phyloP scores from a whole-genome alignment of 2,113 vertebrate genomes.

The Sterrhoptilus dennistouni region DNA sequence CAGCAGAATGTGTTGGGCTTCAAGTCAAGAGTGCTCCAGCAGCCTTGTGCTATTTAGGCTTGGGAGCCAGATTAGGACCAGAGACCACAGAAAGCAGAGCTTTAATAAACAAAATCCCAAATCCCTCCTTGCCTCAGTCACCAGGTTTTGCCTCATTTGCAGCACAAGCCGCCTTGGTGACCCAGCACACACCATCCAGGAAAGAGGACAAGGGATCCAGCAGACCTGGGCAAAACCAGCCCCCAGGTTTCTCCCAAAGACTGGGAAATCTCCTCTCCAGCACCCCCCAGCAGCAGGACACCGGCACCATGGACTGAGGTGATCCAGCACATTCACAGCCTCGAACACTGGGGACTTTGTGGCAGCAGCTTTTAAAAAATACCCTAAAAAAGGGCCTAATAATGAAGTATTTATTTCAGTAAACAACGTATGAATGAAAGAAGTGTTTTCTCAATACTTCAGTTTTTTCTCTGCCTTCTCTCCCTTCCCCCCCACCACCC shows the following conservation, averaged over 20 bases:
- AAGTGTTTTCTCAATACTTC: constrained; percentile 63
- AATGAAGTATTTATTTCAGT: constrained; percentile 69
- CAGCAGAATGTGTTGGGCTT: background rate
- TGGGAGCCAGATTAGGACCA: background rate
- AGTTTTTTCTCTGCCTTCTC: constrained; percentile 37
- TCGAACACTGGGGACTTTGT: constrained; percentile 62
- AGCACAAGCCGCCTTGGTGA: background rate
- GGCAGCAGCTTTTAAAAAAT: background rate
- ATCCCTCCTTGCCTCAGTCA: background rate
- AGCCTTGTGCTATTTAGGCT: background rate
- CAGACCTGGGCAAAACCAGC: background rate
- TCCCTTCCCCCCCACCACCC: constrained; percentile 14
- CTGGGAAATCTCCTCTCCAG: background rate
- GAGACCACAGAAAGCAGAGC: background rate
- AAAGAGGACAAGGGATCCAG: background rate
- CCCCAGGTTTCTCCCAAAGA: background rate
- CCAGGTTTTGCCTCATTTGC: background rate
- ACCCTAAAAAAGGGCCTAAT: constrained; percentile 52
- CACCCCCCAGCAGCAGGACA: background rate
- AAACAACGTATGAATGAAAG: constrained; percentile 70
- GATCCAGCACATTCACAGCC: background rate
- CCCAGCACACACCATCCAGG: background rate
- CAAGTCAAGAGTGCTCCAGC: background rate
- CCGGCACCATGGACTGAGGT: background rate
- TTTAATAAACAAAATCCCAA: background rate